phyloP scores from a whole-genome alignment of 37 sponge, comb jelly and placozoan genomes.

The Chondrilla cf. caribensis region DNA sequence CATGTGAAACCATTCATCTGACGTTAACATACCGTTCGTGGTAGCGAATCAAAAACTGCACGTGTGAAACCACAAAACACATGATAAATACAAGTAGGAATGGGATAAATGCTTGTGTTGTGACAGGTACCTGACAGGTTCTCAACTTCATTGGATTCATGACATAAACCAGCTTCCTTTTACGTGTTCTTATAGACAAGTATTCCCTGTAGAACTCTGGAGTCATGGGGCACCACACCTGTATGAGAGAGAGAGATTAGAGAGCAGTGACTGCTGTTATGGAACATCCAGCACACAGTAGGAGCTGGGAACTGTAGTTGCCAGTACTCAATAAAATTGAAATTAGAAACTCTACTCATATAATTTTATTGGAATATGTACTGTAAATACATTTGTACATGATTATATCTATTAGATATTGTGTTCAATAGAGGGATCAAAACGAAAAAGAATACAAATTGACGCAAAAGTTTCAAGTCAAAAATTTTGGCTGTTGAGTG shows the following conservation, averaged over 20 bases:
- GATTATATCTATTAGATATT: too few species aligned
- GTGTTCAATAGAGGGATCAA: too few species aligned
- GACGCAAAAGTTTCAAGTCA: too few species aligned
- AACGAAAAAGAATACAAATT: too few species aligned
- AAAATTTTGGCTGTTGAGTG: too few species aligned
- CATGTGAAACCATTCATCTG: not conserved
- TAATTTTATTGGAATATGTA: too few species aligned
- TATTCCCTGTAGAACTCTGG: conserved; percentile 98
- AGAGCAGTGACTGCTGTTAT: too few species aligned
- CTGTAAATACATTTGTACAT: too few species aligned
- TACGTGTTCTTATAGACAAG: conserved; percentile 76
- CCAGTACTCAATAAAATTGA: not conserved
- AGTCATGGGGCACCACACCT: conserved; percentile 99
- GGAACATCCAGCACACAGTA: not conserved
- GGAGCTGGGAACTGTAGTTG: not conserved
- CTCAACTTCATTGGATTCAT: conserved; percentile 99
- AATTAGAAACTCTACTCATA: not conserved
- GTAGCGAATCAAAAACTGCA: conserved; percentile 86
- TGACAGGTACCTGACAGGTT: conserved; percentile 71
- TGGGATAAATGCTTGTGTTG: too few species aligned
- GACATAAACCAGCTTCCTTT: conserved; percentile 93
- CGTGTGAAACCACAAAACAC: not conserved
- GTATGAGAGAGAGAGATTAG: not conserved
- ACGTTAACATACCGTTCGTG: conserved; percentile 72
- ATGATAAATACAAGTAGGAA: not conserved